phyloP scores from a whole-genome alignment of 2,888 invertebrate species.

The Muschampia plurimacula region DNA sequence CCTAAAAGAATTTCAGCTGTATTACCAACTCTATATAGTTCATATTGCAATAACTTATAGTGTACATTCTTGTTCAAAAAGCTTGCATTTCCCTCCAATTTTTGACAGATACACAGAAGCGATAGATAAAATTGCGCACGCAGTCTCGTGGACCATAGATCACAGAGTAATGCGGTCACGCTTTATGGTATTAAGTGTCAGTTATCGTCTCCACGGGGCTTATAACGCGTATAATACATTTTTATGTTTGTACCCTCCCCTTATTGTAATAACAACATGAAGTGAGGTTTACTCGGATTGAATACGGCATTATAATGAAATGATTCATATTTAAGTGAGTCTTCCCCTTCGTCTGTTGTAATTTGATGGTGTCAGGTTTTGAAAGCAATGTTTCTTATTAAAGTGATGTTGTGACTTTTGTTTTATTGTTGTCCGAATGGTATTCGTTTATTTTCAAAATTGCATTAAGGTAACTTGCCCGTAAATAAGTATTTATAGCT shows the following conservation, averaged over 20 bases:
- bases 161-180: constrained; percentile 84
- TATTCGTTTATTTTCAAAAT: constrained; percentile 23
- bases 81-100: constrained; percentile 65
- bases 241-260: constrained; percentile 79
- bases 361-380: constrained; percentile 80
- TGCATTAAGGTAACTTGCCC: not conserved
- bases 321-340: constrained; percentile 86
- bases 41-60: constrained; percentile 40
- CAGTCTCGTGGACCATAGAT: constrained; percentile 79
- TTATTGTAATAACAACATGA: constrained; percentile 79
- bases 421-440: constrained; percentile 41
- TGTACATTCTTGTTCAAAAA: constrained; percentile 59
- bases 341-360: constrained; percentile 75
- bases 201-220: constrained; percentile 84
- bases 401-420: constrained; percentile 78
- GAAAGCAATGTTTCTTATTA: constrained; percentile 84
- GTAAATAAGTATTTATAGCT: not conserved
- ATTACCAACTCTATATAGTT: constrained; percentile 53
- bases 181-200: constrained; percentile 85
- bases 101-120: constrained; percentile 64
- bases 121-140: constrained; percentile 70
- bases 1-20: constrained; percentile 40
- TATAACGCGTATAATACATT: constrained; percentile 73
- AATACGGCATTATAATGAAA: constrained; percentile 86
- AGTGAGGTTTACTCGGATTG: constrained; percentile 84